Base-by-base conservation (phyloP, 2,888 invertebrate species). In the Dromius quadrimaculatus region DNA sequence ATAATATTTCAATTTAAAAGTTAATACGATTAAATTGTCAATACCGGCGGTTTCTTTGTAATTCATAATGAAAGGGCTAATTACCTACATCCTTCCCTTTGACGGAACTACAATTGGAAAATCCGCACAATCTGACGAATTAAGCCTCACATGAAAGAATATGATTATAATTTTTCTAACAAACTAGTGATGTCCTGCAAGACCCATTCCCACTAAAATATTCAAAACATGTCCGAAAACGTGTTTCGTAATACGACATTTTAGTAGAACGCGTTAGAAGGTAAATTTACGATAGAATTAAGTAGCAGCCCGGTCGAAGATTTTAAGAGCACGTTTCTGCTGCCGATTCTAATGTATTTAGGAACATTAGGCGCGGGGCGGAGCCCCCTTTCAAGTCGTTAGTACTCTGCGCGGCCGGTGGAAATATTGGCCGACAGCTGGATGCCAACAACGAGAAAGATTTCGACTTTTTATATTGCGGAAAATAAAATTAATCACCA, bases 161-260 rank as follows among this genome's bases (percentile, higher is more conserved):
- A n/a, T n/a, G n/a, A n/a, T n/a, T n/a, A n/a, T n/a, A n/a, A n/a
- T n/a, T n/a, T n/a, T n/a, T n/a, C n/a, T n/a, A n/a, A n/a, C n/a
- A n/a, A n/a, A n/a, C n/a, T n/a, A n/a, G n/a, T n/a, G n/a, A n/a
- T n/a, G n/a, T n/a, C n/a, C n/a, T n/a, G n/a, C n/a, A n/a, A n/a
- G n/a, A 66, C 66, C 32, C 63, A 32, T 20, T 45, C 47, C 20
- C 47, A 68, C 59, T 68, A 59, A 68, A 68, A 68, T 43, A 68
- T 68, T 59, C 68, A 68, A 45, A 36, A 54, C 68, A 68, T 68
- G 68, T 68, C 68, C 34, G 41, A 9, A 59, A 68, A 68, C 68
- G 68, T 59, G 59, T 59, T 68, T 68, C 68, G 66, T 68, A 68
- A 68, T 68, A 68, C 68, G 59, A 59, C 59, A 59, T 59, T 68